A percentile compares a stretch with the other conserved stretches of the same genome.
phyloP scores from a whole-genome alignment of 1,140 invertebrate species.

The Frieseomelitta varia region DNA sequence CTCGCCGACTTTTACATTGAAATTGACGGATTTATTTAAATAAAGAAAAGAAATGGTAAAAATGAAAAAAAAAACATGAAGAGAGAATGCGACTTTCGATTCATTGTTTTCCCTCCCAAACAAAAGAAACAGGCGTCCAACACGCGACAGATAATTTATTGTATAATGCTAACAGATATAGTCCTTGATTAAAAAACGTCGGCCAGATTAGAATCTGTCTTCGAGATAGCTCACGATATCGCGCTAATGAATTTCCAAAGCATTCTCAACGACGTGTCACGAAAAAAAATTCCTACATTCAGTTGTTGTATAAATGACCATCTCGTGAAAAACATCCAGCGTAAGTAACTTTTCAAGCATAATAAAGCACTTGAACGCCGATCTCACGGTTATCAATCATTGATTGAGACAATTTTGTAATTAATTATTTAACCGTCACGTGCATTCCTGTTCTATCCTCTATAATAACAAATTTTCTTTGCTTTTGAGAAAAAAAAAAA shows the following conservation, averaged over 20 bases:
- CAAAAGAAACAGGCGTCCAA: not conserved
- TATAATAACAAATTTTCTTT: not conserved
- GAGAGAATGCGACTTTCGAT: not conserved
- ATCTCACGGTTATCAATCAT: not conserved
- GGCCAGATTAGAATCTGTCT: constrained; percentile 18
- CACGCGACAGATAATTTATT: not conserved
- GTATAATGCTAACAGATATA: not conserved
- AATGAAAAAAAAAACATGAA: not conserved
- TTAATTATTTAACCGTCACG: not conserved
- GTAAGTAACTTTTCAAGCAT: not conserved
- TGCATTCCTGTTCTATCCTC: not conserved
- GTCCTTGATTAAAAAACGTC: constrained; percentile 10
- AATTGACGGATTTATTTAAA: not conserved
- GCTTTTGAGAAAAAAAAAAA: not conserved
- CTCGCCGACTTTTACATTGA: not conserved
- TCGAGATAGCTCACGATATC: not conserved
- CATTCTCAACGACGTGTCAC: not conserved
- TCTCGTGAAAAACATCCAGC: not conserved
- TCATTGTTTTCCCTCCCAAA: not conserved
- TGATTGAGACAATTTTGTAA: not conserved
- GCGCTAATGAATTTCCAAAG: constrained; percentile 26
- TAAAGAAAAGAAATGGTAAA: not conserved
- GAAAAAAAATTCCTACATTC: not conserved
- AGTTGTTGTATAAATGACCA: not conserved
- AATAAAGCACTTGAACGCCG: not conserved